phyloP scores from a whole-genome alignment of 1,140 invertebrate genomes.

The Bombus turneri region DNA sequence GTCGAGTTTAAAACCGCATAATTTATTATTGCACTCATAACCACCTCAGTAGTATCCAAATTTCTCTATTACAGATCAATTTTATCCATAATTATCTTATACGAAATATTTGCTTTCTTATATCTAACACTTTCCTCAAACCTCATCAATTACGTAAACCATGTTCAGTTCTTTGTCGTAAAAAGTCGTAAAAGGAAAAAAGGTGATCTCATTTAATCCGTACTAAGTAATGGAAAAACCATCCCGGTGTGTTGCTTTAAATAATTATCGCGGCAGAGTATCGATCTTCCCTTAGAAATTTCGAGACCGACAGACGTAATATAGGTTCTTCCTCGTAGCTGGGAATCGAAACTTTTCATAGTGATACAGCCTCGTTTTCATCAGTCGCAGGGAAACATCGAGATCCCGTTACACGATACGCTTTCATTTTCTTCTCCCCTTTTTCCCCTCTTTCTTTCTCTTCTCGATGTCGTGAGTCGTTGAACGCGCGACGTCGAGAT shows the following conservation, averaged over 20 bases:
- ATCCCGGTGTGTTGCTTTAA: neutral
- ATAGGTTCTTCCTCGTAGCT: neutral
- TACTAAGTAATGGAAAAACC: neutral
- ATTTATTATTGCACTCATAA: too few species aligned
- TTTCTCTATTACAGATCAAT: too few species aligned
- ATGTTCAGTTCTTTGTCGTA: neutral
- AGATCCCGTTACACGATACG: constrained; percentile 16
- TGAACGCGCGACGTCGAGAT: constrained; percentile 19
- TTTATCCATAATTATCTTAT: too few species aligned
- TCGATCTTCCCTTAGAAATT: neutral
- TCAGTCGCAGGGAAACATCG: neutral
- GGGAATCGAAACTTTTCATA: neutral
- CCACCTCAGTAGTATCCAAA: too few species aligned
- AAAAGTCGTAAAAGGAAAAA: neutral
- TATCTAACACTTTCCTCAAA: too few species aligned
- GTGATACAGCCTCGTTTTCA: neutral
- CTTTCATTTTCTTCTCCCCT: neutral
- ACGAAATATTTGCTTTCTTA: too few species aligned
- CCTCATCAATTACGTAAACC: too few species aligned
- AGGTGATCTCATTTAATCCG: neutral
- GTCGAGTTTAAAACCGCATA: too few species aligned
- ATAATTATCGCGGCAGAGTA: neutral
- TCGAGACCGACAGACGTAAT: constrained; percentile 1
- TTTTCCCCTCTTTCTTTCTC: neutral
- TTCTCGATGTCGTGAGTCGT: neutral